Evolutionary conservation across 2,888 invertebrate species (phyloP).

Genomic region (Ptilodon capucinus): DNA sequence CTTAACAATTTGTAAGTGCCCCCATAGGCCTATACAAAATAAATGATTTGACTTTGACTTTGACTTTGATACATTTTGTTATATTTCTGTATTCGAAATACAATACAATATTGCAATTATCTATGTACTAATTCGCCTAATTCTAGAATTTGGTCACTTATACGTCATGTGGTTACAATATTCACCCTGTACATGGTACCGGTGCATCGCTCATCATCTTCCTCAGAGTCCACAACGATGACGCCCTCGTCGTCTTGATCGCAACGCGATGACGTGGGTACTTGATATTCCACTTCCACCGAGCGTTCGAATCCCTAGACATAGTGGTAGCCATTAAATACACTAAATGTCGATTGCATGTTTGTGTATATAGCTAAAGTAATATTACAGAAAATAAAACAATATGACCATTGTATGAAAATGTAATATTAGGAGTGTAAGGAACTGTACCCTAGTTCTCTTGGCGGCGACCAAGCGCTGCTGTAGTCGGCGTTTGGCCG

Average conservation of each 20-base stretch:
- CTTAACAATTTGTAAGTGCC: too few relatives aligned
- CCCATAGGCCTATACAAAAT: too few relatives aligned
- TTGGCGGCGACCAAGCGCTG: conserved; percentile 74
- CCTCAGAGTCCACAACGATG: conserved; percentile 90
- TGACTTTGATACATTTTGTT: too few relatives aligned
- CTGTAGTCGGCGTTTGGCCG: conserved; percentile 66
- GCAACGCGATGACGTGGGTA: conserved; percentile 93
- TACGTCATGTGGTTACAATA: not conserved
- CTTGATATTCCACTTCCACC: conserved; percentile 90
- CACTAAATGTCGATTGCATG: not conserved
- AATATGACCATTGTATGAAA: too few relatives aligned
- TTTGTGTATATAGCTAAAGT: too few relatives aligned
- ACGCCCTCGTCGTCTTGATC: conserved; percentile 93
- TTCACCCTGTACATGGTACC: conserved; percentile 80
- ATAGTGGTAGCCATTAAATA: not conserved
- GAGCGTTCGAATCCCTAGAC: conserved; percentile 83
- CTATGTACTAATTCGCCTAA: too few relatives aligned
- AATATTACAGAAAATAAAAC: too few relatives aligned
- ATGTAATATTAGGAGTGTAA: conserved; percentile 2
- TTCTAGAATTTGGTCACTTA: too few relatives aligned
- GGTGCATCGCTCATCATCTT: conserved; percentile 86
- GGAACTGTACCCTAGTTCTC: conserved; percentile 79
- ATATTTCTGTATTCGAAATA: too few relatives aligned
- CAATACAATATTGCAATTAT: too few relatives aligned
- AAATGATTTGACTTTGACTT: too few relatives aligned